Evolutionary conservation across 2,797 vertebrate species (phyloP), one percentile per base, ranked within the genome.

Genomic region (Takifugu ocellatus): DNA sequence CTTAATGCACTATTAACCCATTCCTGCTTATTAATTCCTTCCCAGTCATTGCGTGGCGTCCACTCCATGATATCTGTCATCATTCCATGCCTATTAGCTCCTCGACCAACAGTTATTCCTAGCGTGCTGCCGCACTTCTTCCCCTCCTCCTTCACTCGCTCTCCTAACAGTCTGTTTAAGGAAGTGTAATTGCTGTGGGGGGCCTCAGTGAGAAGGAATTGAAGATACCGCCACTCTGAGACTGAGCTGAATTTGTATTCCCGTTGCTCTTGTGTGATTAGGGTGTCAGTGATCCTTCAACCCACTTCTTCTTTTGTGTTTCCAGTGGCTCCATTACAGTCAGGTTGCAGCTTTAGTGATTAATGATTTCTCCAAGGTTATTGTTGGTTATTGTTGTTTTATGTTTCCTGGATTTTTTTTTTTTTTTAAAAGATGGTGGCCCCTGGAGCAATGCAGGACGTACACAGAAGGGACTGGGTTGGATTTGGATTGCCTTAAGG

Each of bases 1-100:
- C 92, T 96, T 97, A 96, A 95, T 95, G 96, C 95, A 89, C 96
- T 96, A 96, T 98, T 98, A 99, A 98, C 96, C 97, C 95, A 96
- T 98, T 97, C 93, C 92, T 96, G 93, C 95, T 95, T 98, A 97
- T 98, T 98, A 97, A 99, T 97, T 96, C 93, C 94, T 93, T 95
- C 94, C 92, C 93, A 93, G 94, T 94, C 94, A 95, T 95, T 93
- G 80, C 81, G 86, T 90, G 88, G 77, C 89, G 81, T 90, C 89
- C 89, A 87, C 88, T 87, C 83, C 79, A 86, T 86, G 81, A 89
- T 89, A 91, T 90, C 87, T 88, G 88, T 90, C 90, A 91, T 90
- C 88, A 90, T 86, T 87, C 86, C 70, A 83, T 87, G 88, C 84
- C 87, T 88, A 91, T 91, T 92, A 90, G 84, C 82, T 86, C 73